A percentile compares a stretch with the other conserved stretches of the same genome.
Evolutionary conservation across 2,888 invertebrate species (phyloP).

Genomic region (Drosophila seclusa): DNA sequence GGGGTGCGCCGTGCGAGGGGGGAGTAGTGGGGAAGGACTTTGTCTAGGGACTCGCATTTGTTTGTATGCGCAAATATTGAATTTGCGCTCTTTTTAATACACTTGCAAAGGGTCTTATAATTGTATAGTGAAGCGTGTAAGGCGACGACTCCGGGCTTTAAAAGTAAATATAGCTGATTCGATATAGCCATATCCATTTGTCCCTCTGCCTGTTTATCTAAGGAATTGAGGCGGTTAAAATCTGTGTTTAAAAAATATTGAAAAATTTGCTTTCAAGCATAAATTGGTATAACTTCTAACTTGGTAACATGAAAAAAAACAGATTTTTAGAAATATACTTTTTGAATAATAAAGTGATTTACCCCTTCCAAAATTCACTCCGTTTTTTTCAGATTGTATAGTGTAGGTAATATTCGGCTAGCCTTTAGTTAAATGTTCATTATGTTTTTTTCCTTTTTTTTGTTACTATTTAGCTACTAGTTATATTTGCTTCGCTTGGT

Average conservation of each 20-base stretch:
- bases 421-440: background rate
- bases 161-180: background rate
- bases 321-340: background rate
- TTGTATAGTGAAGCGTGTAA: background rate
- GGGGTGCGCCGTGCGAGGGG: background rate
- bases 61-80: constrained; percentile 74
- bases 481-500: constrained; percentile 52
- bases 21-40: constrained; percentile 56
- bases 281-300: background rate
- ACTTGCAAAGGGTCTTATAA: background rate
- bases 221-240: background rate
- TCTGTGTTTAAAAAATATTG: background rate
- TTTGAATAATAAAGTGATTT: background rate
- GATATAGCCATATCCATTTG: background rate
- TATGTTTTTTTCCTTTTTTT: background rate
- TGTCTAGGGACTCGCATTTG: constrained; percentile 59
- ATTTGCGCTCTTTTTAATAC: constrained; percentile 56
- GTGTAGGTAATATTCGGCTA: background rate
- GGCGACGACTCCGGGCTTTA: background rate
- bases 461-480: constrained; percentile 19
- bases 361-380: background rate
- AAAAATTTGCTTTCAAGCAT: background rate
- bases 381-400: background rate
- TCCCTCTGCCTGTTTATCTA: background rate
- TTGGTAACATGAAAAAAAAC: no score